Conservation (phyloP, 1,140 invertebrate species). For the Solenopsis fugax region DNA sequence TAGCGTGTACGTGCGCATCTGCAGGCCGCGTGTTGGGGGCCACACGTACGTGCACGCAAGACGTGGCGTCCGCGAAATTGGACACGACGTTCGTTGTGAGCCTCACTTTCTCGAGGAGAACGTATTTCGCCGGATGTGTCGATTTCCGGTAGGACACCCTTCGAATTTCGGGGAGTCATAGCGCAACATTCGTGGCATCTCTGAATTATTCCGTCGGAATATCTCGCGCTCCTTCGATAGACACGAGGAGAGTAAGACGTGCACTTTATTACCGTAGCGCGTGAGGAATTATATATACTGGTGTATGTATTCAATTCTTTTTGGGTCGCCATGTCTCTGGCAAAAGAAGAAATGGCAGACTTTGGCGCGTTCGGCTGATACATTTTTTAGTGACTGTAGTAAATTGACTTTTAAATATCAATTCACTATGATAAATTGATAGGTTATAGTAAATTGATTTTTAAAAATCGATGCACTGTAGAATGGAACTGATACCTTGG, state of each 20-base stretch:
- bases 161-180: background rate
- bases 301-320: conserved; percentile 9
- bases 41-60: conserved; percentile 22
- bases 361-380: background rate
- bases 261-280: conserved; percentile 8
- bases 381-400: conserved; percentile 9
- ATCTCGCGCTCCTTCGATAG: background rate
- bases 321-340: background rate
- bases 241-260: background rate
- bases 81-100: conserved; percentile 12
- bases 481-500: background rate
- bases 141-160: background rate
- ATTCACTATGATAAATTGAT: background rate
- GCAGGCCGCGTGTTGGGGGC: background rate
- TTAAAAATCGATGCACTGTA: background rate
- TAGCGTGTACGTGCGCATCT: conserved; percentile 25
- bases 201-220: conserved; percentile 41
- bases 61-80: conserved; percentile 41
- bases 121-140: conserved; percentile 8
- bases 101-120: conserved; percentile 35
- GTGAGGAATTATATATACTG: conserved; percentile 28
- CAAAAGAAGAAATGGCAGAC: background rate
- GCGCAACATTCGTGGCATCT: background rate
- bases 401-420: conserved; percentile 21
- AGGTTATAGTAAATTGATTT: background rate